Evolutionary conservation across 2,888 invertebrate species (phyloP), one percentile per base, ranked within the genome.

Genomic region (Prostheceraeus crozeri): DNA sequence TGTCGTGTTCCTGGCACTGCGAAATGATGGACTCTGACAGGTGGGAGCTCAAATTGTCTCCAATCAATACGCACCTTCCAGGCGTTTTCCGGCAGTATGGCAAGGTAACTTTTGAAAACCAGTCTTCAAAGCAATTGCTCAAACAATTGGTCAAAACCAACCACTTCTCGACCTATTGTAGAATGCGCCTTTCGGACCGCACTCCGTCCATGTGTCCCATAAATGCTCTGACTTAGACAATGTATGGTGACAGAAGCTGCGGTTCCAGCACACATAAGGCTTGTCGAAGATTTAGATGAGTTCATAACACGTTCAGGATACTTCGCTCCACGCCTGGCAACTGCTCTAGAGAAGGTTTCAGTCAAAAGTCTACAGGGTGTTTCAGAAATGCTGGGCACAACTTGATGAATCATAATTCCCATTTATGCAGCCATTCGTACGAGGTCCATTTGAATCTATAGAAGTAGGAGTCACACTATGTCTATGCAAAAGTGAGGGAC

Each of bases 141-240:
- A n/a, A n/a, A n/a, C n/a, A 2, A 35, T 21, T 21, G 56, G 16
- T 53, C 70, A 67, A 63, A 73, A 70, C 72, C 71, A 72, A 1
- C 71, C 77, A 45, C 69, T 70, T 52, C 63, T 62, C 1, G 72
- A 69, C 1, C 73, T 31, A 63, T 75, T 77, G 63, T 75, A 79
- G 3, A 72, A 51, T 3, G 60, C 70, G 36, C 48, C 69, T 65
- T 52, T 51, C 14, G 75, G 76, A 6, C 77, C 78, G 51, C 71
- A 70, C 63, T 66, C 64, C 3, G 66, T 69, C 77, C 78, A 79
- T 6, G 71, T 68, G 36, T 69, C 62, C 65, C 71, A 75, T n/a
- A 77, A 35, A 60, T 74, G 56, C 58, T 67, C 75, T 67, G 66
- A 77, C 78, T 64, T 77, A 77, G 0, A 76, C 73, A 3, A 76